phyloP scores from a whole-genome alignment of 2,113 vertebrate genomes.

The Numida meleagris region DNA sequence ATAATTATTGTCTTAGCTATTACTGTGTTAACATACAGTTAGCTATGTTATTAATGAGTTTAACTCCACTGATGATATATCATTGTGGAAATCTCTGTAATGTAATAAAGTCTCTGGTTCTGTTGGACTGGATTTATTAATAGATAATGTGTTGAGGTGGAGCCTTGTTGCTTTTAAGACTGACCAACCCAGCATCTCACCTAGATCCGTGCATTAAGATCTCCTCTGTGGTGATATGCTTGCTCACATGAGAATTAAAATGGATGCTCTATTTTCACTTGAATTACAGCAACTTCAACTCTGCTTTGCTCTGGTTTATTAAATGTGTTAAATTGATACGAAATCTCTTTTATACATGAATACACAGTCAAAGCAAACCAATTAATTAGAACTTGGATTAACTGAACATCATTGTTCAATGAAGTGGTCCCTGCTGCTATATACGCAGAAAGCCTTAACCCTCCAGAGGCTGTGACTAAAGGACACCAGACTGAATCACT shows the following conservation, averaged over 20 bases:
- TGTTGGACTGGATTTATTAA: not conserved
- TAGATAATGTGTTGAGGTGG: not conserved
- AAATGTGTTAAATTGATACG: constrained; percentile 10
- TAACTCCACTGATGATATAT: not conserved
- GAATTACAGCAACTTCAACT: not conserved
- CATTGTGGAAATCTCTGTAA: not conserved
- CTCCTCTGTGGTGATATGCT: fast-evolving
- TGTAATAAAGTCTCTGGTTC: not conserved
- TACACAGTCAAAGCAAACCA: constrained; percentile 11
- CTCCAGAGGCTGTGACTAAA: constrained; percentile 24
- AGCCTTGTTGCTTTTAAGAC: not conserved
- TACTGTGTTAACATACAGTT: not conserved
- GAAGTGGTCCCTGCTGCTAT: constrained; percentile 7
- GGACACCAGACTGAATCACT: constrained; percentile 15
- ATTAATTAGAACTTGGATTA: constrained; percentile 42
- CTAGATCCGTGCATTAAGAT: not conserved
- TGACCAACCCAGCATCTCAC: not conserved
- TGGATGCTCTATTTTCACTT: not conserved
- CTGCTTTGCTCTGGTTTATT: constrained; percentile 1
- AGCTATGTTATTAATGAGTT: not conserved
- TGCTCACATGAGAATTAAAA: not conserved
- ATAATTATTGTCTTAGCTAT: not conserved
- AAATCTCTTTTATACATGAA: constrained; percentile 7
- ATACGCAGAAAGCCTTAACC: not conserved
- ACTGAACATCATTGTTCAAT: not conserved